Evolutionary conservation across 2,888 invertebrate species (phyloP).

Genomic region (Tipula unca): DNA sequence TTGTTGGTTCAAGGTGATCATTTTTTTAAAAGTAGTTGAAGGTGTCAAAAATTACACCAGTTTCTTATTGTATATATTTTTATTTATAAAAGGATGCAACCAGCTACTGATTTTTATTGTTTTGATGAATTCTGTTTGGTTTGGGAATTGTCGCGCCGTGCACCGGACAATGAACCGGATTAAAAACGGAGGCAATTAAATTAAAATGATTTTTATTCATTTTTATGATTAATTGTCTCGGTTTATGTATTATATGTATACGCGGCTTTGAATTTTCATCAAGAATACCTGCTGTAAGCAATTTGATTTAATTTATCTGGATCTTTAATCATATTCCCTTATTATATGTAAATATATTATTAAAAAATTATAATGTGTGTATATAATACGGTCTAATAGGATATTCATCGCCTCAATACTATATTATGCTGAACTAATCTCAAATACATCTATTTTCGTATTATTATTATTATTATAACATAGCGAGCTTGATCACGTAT

Average conservation of each 20-base stretch:
- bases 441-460: background rate
- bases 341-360: background rate
- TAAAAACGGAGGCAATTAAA: background rate
- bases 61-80: background rate
- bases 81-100: background rate
- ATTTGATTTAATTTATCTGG: background rate
- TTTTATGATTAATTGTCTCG: background rate
- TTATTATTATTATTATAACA: background rate
- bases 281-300: background rate
- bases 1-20: background rate
- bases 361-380: background rate
- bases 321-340: background rate
- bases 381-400: background rate
- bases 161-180: background rate
- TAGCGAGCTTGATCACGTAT: background rate
- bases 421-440: background rate
- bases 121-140: background rate
- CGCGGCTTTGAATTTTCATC: background rate
- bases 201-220: background rate
- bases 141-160: background rate
- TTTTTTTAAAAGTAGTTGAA: background rate
- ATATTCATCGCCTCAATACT: background rate
- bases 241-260: background rate
- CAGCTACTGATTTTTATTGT: background rate
- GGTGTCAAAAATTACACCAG: background rate